These are phyloP conservation scores for Colaptes auratus DNA, from an alignment of 2,113 vertebrate genomes.

Conservation along the genomic window DNA sequence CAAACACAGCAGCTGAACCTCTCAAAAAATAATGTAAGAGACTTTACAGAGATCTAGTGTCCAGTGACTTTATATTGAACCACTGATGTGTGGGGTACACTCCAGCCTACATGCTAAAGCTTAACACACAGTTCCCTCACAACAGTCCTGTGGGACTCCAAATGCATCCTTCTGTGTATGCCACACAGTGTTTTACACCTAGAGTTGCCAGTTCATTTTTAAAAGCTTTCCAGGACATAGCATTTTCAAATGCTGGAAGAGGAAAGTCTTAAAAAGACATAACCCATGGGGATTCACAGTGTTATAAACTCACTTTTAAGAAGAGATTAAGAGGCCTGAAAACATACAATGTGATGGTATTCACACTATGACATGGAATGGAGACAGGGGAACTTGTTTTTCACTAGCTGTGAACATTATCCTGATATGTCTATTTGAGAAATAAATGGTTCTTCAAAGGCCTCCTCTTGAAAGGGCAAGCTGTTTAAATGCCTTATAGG, in stretches of 20 bases:
- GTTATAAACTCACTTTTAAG: not conserved
- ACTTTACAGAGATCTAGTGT: not conserved
- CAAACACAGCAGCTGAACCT: not conserved
- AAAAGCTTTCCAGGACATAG: not conserved
- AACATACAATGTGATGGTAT: not conserved
- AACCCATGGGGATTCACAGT: not conserved
- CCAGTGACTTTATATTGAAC: not conserved
- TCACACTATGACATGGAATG: not conserved
- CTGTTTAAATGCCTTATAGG: not conserved
- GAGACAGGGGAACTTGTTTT: not conserved
- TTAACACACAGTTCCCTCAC: not conserved
- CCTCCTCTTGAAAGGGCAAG: not conserved
- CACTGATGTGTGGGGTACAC: fast-evolving
- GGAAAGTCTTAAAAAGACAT: not conserved
- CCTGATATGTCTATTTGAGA: not conserved
- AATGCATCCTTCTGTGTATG: not conserved
- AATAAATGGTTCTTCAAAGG: constrained; percentile 31
- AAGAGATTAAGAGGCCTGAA: not conserved
- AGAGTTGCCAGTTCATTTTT: not conserved
- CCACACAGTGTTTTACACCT: not conserved
- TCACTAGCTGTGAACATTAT: not conserved
- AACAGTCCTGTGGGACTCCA: not conserved
- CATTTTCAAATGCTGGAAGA: not conserved
- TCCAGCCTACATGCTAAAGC: not conserved
- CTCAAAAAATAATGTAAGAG: not conserved